Conservation (phyloP, 2,888 invertebrate genomes). For the Conchocele bisecta region DNA sequence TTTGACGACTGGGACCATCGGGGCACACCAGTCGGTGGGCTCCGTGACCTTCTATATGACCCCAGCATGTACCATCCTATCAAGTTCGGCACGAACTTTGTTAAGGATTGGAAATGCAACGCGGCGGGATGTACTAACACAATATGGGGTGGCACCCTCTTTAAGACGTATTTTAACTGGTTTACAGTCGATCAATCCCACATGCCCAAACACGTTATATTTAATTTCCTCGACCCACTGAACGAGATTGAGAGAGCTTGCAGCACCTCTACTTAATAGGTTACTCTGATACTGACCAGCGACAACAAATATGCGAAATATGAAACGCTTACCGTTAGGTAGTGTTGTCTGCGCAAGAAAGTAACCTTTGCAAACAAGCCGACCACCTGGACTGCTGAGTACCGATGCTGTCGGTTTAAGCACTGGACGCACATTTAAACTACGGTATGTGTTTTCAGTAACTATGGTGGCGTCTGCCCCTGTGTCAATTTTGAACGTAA, state of each 20-base stretch:
- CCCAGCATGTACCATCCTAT: slow-evolving; percentile 42
- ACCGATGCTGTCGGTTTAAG: too few species aligned
- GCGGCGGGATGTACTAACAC: slow-evolving; percentile 18
- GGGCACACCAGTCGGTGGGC: slow-evolving; percentile 44
- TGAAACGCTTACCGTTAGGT: too few species aligned
- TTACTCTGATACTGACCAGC: neutral
- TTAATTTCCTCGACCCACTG: slow-evolving; percentile 1
- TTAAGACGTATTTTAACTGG: slow-evolving; percentile 17
- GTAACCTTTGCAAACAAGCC: too few species aligned
- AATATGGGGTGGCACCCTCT: slow-evolving; percentile 10
- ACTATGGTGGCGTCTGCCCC: too few species aligned
- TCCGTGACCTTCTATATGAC: slow-evolving; percentile 36
- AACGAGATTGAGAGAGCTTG: neutral
- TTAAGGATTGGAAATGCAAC: slow-evolving; percentile 23
- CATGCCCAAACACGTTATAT: slow-evolving; percentile 1
- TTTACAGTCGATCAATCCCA: slow-evolving; percentile 9
- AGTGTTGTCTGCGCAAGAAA: too few species aligned
- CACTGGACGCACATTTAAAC: too few species aligned
- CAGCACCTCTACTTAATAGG: slow-evolving; percentile 1
- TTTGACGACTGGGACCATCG: slow-evolving; percentile 51
- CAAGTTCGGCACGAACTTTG: slow-evolving; percentile 36
- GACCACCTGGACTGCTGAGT: too few species aligned
- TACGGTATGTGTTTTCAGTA: too few species aligned
- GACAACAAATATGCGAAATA: slow-evolving; percentile 6
- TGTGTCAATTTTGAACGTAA: too few species aligned